Evolutionary conservation across 2,888 invertebrate genomes (phyloP).

Genomic region (Lepidocyrtoides sp.): DNA sequence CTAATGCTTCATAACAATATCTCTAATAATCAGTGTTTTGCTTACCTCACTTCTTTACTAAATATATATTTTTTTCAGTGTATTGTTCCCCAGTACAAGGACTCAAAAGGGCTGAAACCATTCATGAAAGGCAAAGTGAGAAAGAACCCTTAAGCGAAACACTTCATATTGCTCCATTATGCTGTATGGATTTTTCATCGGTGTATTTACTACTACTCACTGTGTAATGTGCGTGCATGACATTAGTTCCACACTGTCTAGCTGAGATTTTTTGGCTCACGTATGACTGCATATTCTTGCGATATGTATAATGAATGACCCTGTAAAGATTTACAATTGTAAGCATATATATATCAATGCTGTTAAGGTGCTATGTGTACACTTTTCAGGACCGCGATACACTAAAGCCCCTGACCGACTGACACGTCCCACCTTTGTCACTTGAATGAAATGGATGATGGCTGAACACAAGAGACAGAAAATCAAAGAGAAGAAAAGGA

Average conservation of each 20-base stretch:
- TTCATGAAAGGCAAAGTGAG: conserved; percentile 50
- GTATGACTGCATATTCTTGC: background rate
- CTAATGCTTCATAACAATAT: conserved; percentile 78
- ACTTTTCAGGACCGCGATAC: conserved; percentile 56
- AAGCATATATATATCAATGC: conserved; percentile 29
- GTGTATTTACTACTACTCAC: background rate
- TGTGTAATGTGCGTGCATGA: conserved; percentile 20
- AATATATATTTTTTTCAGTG: conserved; percentile 70
- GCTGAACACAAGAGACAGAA: conserved; percentile 26
- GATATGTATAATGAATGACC: conserved; percentile 1
- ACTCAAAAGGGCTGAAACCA: conserved; percentile 62
- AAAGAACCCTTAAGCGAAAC: conserved; percentile 58
- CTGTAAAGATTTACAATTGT: conserved; percentile 29
- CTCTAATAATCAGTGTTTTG: conserved; percentile 43
- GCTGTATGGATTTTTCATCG: background rate
- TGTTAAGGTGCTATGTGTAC: conserved; percentile 63
- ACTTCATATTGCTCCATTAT: conserved; percentile 47
- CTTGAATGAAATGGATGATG: conserved; percentile 72
- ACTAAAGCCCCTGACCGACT: conserved; percentile 68
- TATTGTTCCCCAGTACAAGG: conserved; percentile 65
- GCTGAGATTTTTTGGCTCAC: conserved; percentile 50
- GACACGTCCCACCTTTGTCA: conserved; percentile 75
- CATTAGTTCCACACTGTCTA: conserved; percentile 76
- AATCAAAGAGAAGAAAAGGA: conserved; percentile 58
- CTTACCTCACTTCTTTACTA: conserved; percentile 51